Base-by-base conservation (phyloP, 2,797 vertebrate genomes). In the Lates japonicus region DNA sequence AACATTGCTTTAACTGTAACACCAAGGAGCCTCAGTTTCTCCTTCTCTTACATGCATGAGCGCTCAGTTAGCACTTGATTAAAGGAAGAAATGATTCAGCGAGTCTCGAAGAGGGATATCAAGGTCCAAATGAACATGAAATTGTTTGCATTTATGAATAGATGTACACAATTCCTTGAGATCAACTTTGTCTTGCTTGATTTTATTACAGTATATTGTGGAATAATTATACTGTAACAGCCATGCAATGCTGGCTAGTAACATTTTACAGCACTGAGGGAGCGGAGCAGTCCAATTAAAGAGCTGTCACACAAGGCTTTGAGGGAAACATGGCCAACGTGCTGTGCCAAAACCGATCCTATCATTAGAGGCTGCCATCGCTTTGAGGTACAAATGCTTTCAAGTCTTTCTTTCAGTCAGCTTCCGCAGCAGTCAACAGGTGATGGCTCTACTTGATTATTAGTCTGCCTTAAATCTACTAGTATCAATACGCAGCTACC, bases 371-470 rank as follows among this genome's bases (percentile, higher is more conserved):
- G 87, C 81, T 83, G 88, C 84, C 81, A 54, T 87, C 42, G 78
- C 91, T 95, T 93, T 94, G 93, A 94, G 91, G 84, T 67, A 82
- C 77, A 68, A 81, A 77, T 63, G 78, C 92, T 94, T 94, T 94
- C 84, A 94, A 92, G 87, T 91, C 88, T 80, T 76, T 83, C 77
- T 85, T 88, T 82, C 80, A 78, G 63, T 67, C 52, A 39, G 68
- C 74, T 76, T 79, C 78, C 60, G 22, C 80, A n/a, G 70, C 82
- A 87, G 87, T 90, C 92, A 92, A 93, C 93, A 94, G 93, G 93
- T 94, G 93, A 89, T 89, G 83, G 85, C 84, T 90, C 86, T 74
- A 88, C 86, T 86, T 88, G 89, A 93, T 93, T 90, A 90, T 80
- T 74, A 87, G 81, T 67, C 67, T 35, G 60, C 64, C 61, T 76